Evolutionary conservation across 2,113 vertebrate species (phyloP), one percentile per base, ranked within the genome.

Genomic region (Toxostoma redivivum): DNA sequence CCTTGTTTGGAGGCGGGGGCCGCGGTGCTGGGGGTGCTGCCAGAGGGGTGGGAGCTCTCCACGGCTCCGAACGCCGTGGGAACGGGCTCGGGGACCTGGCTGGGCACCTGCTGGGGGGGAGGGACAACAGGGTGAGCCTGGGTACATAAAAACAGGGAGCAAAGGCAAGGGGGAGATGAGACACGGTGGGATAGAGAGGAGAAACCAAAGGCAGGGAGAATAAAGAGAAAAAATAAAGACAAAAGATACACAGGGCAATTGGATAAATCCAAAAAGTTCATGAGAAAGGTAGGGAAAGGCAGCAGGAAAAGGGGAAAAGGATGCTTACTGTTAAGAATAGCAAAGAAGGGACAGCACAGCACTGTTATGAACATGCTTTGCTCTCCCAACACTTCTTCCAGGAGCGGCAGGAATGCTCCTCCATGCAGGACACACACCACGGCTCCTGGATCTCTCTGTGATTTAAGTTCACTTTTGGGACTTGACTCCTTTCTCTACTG

Each of bases 81-180:
- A 97, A 97, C 94, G 96, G 98, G 99, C 97, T 99, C 99, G 0
- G 99, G 98, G 95, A 98, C 97, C 98, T 99, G 99, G 98, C 98
- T 98, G 98, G 98, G 95, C 96, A 98, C 98, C 98, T 99, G 99
- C 98, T 98, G 98, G 86, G 97, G 97, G 97, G 96, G 97, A 99
- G 98, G 98, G 97, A 99, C 97, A 99, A 98, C 98, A 98, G 98
- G 97, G 98, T 97, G 97, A 98, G 98, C 77, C 78, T 97, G 98
- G 42, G 97, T 97, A 98, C 96, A 97, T 50, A 98, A 95, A 97
- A 97, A 95, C 70, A 54, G 37, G 95, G 95, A 96, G 95, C 69
- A 82, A 53, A 87, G 86, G 97, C 31, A 83, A 86, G 88, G 5
- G 11, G 61, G 53, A 66, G 44, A 51, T 30, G 25, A 87, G 73